Evolutionary conservation across 2,797 vertebrate species (phyloP).

Genomic region (Mergus octosetaceus): DNA sequence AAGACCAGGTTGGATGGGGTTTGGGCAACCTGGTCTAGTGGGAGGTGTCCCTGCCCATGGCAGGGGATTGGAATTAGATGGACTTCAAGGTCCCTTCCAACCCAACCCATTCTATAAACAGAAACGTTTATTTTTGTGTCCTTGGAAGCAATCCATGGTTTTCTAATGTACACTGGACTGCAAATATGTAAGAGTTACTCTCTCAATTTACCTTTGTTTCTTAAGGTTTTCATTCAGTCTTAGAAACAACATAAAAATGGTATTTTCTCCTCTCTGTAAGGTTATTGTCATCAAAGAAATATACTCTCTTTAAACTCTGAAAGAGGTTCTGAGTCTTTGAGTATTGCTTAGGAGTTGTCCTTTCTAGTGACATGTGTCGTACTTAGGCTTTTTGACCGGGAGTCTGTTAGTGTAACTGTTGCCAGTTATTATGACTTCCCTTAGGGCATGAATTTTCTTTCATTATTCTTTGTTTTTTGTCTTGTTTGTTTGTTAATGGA

Average conservation of each 20-base stretch:
- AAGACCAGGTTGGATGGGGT: too few species aligned
- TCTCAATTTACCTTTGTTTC: not conserved
- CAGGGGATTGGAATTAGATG: too few species aligned
- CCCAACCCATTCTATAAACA: not conserved
- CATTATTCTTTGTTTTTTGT: not conserved
- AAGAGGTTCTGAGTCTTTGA: not conserved
- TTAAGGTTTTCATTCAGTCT: not conserved
- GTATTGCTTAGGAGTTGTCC: not conserved
- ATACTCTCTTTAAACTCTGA: not conserved
- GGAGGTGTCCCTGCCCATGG: too few species aligned
- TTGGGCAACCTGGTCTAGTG: too few species aligned
- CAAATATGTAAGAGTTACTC: not conserved
- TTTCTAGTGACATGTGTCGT: not conserved
- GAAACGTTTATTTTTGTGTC: not conserved
- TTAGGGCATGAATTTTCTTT: accelerated
- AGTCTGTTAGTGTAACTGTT: not conserved
- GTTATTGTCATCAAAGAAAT: not conserved
- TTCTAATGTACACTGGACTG: not conserved
- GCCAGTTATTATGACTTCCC: not conserved
- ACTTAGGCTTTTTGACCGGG: too few species aligned
- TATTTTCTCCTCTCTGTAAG: not conserved
- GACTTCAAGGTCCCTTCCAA: too few species aligned
- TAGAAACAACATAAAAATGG: not conserved
- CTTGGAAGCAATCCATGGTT: not conserved
- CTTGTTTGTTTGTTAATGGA: not conserved